Conservation (phyloP, 2,113 vertebrate genomes). For the Gallinago undulata region DNA sequence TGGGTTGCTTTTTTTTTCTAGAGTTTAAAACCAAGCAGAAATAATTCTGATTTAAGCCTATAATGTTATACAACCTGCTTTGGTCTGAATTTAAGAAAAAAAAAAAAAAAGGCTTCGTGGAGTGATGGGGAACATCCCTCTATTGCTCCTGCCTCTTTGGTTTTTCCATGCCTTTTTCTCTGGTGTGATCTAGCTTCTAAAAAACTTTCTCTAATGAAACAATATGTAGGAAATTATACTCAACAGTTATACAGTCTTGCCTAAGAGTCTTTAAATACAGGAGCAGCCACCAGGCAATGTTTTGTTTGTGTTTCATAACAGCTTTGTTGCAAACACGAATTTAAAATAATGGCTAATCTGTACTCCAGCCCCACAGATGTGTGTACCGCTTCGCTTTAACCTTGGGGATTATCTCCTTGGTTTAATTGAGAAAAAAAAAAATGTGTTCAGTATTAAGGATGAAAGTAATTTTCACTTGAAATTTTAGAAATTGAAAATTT, state of each 20-base stretch:
- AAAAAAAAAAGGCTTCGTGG: neutral
- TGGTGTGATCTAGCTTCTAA: neutral
- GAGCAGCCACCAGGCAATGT: neutral
- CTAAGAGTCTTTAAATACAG: neutral
- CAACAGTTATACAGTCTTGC: neutral
- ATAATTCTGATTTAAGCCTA: neutral
- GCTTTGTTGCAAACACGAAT: neutral
- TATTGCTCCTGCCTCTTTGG: neutral
- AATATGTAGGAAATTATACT: neutral
- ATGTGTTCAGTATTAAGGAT: neutral
- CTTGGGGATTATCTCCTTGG: neutral
- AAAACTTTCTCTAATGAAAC: neutral
- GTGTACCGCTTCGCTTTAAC: neutral
- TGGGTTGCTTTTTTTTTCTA: neutral
- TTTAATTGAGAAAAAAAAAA: neutral
- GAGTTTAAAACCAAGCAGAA: neutral
- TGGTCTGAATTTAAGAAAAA: neutral
- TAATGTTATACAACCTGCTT: neutral
- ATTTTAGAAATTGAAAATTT: neutral
- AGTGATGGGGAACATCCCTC: neutral
- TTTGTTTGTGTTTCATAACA: neutral
- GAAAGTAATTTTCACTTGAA: neutral
- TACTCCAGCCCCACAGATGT: neutral
- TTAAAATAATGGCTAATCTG: neutral
- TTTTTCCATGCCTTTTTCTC: neutral